Evolutionary conservation across 2,888 invertebrate genomes (phyloP).

Genomic region (Formica aserva): DNA sequence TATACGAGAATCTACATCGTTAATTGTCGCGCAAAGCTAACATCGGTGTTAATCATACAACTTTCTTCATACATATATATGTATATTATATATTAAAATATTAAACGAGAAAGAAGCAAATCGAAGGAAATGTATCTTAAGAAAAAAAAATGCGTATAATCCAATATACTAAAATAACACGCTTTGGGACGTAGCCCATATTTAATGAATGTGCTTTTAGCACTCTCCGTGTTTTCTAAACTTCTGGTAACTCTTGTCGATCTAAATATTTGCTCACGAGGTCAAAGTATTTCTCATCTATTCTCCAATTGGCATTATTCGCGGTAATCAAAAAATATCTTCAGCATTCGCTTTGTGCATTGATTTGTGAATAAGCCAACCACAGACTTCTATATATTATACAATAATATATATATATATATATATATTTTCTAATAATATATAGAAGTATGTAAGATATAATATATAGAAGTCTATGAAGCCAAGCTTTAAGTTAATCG

Average conservation of each 20-base stretch:
- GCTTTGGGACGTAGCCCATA: neutral
- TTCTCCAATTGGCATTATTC: neutral
- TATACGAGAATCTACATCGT: neutral
- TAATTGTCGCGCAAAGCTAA: slow-evolving; percentile 24
- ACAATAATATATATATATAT: too few relatives aligned
- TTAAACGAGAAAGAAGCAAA: slow-evolving; percentile 45
- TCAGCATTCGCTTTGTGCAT: neutral
- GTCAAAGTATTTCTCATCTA: neutral
- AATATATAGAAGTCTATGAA: neutral
- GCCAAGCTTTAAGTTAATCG: neutral
- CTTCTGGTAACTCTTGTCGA: neutral
- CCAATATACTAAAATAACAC: slow-evolving; percentile 47
- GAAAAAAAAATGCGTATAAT: slow-evolving; percentile 41
- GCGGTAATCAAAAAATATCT: neutral
- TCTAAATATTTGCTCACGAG: neutral
- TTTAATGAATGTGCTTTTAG: slow-evolving; percentile 24
- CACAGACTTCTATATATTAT: too few relatives aligned
- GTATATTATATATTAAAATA: neutral
- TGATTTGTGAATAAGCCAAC: neutral
- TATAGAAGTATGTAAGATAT: too few relatives aligned
- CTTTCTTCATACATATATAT: neutral
- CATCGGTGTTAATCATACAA: slow-evolving; percentile 18
- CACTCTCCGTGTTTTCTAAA: slow-evolving; percentile 5
- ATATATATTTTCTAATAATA: too few relatives aligned
- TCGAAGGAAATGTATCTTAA: slow-evolving; percentile 33